phyloP scores from a whole-genome alignment of 2,888 invertebrate genomes.

The Cephus pygmeus region DNA sequence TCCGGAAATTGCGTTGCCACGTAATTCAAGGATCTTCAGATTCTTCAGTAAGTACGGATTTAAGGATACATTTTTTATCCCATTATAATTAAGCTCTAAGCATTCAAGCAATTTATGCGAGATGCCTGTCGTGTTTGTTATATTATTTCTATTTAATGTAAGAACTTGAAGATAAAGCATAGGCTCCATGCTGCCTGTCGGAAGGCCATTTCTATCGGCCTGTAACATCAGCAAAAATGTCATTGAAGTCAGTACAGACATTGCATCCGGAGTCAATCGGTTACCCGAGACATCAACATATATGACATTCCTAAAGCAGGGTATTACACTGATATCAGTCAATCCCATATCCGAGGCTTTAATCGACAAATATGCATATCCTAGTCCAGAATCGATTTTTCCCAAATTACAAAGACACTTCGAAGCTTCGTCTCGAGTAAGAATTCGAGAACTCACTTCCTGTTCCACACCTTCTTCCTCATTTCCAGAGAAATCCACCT shows the following conservation, averaged over 20 bases:
- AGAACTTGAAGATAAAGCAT: constrained; percentile 74
- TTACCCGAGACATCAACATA: constrained; percentile 72
- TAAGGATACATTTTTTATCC: constrained; percentile 49
- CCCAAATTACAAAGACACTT: constrained; percentile 66
- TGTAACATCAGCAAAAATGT: constrained; percentile 71
- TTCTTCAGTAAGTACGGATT: constrained; percentile 53
- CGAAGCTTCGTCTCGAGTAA: constrained; percentile 62
- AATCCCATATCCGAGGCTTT: constrained; percentile 67
- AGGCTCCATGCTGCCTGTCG: constrained; percentile 67
- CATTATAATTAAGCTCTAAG: constrained; percentile 70
- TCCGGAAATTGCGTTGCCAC: constrained; percentile 68
- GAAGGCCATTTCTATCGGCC: constrained; percentile 70
- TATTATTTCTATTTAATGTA: constrained; percentile 69
- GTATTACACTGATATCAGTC: constrained; percentile 69
- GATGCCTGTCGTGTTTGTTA: constrained; percentile 68
- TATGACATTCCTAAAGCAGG: constrained; percentile 69
- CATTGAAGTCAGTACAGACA: constrained; percentile 68
- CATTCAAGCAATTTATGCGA: constrained; percentile 70
- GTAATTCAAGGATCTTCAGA: constrained; percentile 70
- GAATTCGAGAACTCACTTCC: constrained; percentile 26
- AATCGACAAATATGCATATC: constrained; percentile 73
- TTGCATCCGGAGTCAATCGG: constrained; percentile 64
- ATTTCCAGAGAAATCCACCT: neutral
- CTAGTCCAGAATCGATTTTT: constrained; percentile 66
- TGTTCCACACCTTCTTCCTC: neutral